Evolutionary conservation across 2,888 invertebrate genomes (phyloP).

Genomic region (Apodemia mormo): DNA sequence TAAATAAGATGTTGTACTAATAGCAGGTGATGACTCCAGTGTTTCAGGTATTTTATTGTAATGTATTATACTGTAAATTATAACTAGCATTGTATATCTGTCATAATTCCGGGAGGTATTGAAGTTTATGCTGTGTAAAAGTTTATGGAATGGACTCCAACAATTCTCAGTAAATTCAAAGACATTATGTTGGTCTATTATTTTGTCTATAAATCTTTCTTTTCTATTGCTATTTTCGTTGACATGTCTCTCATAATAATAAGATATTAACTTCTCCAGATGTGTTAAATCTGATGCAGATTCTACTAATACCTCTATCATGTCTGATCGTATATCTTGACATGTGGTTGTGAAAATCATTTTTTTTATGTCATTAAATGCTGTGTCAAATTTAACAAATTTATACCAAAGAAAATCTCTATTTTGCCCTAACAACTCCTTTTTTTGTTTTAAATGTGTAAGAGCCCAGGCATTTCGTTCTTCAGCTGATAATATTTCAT

Average conservation of each 20-base stretch:
- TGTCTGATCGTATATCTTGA: too few species aligned
- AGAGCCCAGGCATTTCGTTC: slow-evolving; percentile 56
- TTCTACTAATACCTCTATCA: too few species aligned
- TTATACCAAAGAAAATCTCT: slow-evolving; percentile 43
- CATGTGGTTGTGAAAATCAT: too few species aligned
- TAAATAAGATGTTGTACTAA: slow-evolving; percentile 27
- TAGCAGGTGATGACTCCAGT: slow-evolving; percentile 37
- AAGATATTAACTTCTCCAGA: slow-evolving; percentile 46
- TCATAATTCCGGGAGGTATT: slow-evolving; percentile 40
- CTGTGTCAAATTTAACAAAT: slow-evolving; percentile 41
- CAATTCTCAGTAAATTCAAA: slow-evolving; percentile 50
- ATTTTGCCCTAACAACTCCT: slow-evolving; percentile 49
- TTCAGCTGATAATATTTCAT: slow-evolving; percentile 46
- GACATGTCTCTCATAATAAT: slow-evolving; percentile 54
- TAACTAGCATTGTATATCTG: slow-evolving; percentile 42
- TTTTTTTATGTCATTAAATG: too few species aligned
- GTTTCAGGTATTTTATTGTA: slow-evolving; percentile 43
- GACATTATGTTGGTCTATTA: slow-evolving; percentile 45
- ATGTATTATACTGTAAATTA: slow-evolving; percentile 51
- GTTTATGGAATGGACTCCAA: slow-evolving; percentile 53
- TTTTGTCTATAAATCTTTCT: slow-evolving; percentile 45
- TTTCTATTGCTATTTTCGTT: slow-evolving; percentile 50
- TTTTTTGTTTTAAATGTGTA: slow-evolving; percentile 45
- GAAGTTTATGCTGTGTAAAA: slow-evolving; percentile 50
- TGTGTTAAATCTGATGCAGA: slow-evolving; percentile 45